These are phyloP conservation scores for Theodoxus fluviatilis DNA, from an alignment of 2,888 invertebrate genomes.

Conservation along the genomic window DNA sequence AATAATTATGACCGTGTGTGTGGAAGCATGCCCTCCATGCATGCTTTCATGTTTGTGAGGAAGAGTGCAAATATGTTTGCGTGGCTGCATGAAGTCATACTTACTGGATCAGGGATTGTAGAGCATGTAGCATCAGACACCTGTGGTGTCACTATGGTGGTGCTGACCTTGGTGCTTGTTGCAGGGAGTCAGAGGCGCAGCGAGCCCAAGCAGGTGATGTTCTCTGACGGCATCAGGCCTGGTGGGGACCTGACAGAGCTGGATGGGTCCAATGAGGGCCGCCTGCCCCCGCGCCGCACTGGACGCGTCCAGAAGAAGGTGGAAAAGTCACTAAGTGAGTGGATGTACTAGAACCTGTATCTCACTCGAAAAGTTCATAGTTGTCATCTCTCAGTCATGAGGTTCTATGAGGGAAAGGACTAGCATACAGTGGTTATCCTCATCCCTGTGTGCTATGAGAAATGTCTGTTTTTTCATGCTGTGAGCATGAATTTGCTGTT, in stretches of 20 bases:
- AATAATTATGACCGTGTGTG: too few species aligned
- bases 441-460: too few species aligned
- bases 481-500: too few species aligned
- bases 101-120: too few species aligned
- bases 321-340: slow-evolving; percentile 38
- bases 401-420: too few species aligned
- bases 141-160: too few species aligned
- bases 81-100: too few species aligned
- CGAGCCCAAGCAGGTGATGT: slow-evolving; percentile 81
- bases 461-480: not conserved
- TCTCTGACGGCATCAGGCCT: slow-evolving; percentile 87
- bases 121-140: too few species aligned
- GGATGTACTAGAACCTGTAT: not conserved
- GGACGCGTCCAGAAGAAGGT: slow-evolving; percentile 48
- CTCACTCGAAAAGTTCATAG: not conserved
- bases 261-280: slow-evolving; percentile 68
- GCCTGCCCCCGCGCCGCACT: slow-evolving; percentile 44
- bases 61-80: too few species aligned
- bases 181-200: slow-evolving; percentile 38
- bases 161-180: slow-evolving; percentile 18
- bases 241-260: slow-evolving; percentile 85
- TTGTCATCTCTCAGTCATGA: not conserved
- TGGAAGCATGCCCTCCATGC: too few species aligned
- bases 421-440: too few species aligned
- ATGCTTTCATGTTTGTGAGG: too few species aligned